A percentile compares a stretch with the other conserved stretches of the same genome.
Evolutionary conservation across 2,113 vertebrate species (phyloP).

Genomic region (Gallinago paraguaiae): DNA sequence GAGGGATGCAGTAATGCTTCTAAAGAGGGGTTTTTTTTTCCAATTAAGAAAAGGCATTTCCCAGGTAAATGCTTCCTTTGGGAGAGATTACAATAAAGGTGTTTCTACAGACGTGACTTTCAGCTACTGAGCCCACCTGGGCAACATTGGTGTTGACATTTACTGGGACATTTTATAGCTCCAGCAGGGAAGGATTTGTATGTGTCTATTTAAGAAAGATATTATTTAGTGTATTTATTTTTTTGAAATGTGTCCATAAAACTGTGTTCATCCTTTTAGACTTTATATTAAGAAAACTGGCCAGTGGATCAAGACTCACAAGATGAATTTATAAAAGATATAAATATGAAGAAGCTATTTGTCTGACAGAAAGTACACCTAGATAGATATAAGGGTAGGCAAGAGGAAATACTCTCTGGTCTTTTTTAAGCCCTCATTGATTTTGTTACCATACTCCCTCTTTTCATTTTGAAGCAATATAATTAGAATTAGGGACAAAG

Average conservation of each 20-base stretch:
- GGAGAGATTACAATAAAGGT: not conserved
- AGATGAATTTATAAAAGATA: not conserved
- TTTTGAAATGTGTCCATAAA: not conserved
- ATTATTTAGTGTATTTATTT: not conserved
- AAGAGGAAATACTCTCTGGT: not conserved
- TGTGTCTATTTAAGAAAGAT: not conserved
- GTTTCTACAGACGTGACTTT: not conserved
- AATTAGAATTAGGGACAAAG: not conserved
- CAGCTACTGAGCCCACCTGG: not conserved
- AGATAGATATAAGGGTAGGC: not conserved
- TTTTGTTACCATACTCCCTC: not conserved
- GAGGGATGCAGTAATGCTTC: not conserved
- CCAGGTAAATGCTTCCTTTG: not conserved
- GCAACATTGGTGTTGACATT: not conserved
- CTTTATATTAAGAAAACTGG: not conserved
- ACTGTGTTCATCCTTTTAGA: not conserved
- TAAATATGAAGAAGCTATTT: not conserved
- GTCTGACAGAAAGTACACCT: not conserved
- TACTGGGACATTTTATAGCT: not conserved
- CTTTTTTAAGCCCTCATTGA: not conserved
- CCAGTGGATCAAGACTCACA: not conserved
- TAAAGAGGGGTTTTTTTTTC: not conserved
- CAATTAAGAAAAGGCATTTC: slow-evolving; percentile 3
- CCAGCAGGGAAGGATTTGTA: not conserved
- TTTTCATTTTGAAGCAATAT: not conserved